phyloP scores from a whole-genome alignment of 2,888 invertebrate species.

The Bellardia bayeri region DNA sequence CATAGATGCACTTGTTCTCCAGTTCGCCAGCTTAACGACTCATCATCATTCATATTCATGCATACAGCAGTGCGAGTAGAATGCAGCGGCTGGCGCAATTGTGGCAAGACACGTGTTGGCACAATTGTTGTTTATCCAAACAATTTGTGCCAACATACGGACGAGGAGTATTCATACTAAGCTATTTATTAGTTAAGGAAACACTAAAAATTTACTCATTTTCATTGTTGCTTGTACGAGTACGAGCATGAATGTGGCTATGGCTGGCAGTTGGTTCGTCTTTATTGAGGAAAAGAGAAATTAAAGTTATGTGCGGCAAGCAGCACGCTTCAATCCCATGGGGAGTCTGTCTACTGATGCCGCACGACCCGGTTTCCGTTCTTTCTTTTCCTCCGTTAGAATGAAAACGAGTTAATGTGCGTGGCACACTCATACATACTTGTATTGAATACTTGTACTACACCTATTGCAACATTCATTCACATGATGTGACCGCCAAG shows the following conservation, averaged over 20 bases:
- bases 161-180: conserved; percentile 42
- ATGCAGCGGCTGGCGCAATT: conserved; percentile 45
- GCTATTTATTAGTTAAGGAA: conserved; percentile 77
- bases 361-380: conserved; percentile 59
- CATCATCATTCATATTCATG: conserved; percentile 74
- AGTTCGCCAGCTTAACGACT: conserved; percentile 17
- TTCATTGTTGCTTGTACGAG: conserved; percentile 27
- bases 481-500: conserved; percentile 72
- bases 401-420: conserved; percentile 62
- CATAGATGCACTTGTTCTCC: conserved; percentile 71
- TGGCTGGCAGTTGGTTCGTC: conserved; percentile 32
- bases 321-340: conserved; percentile 55
- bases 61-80: conserved; percentile 35
- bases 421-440: conserved; percentile 32
- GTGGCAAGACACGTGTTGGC: conserved; percentile 79
- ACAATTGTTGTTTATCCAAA: conserved; percentile 83
- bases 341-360: conserved; percentile 54
- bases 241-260: background rate
- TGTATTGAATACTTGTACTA: background rate
- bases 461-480: conserved; percentile 47
- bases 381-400: conserved; percentile 22
- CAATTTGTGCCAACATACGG: conserved; percentile 79
- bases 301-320: conserved; percentile 66
- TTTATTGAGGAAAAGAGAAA: conserved; percentile 72
- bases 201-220: conserved; percentile 67